phyloP scores from a whole-genome alignment of 1,140 invertebrate genomes.

The Phymastichus coffea region DNA sequence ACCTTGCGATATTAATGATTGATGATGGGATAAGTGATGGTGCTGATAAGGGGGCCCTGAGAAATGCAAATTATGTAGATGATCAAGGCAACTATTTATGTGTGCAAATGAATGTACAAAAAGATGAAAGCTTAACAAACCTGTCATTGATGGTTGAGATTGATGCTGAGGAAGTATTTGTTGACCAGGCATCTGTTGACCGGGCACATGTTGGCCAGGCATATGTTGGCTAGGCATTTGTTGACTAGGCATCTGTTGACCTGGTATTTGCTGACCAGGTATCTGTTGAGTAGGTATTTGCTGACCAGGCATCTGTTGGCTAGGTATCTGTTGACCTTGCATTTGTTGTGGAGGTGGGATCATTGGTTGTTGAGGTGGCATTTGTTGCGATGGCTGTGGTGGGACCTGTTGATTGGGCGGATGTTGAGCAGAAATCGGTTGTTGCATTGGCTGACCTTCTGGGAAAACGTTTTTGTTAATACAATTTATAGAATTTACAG shows the following conservation, averaged over 20 bases:
- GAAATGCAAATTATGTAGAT: constrained; percentile 10
- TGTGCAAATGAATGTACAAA: not conserved
- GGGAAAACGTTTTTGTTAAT: not conserved
- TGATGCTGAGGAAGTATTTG: constrained; percentile 31
- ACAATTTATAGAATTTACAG: not conserved
- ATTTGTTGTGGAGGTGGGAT: constrained; percentile 10
- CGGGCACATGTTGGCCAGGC: constrained; percentile 14
- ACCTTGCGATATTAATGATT: constrained; percentile 27
- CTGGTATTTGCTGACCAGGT: constrained; percentile 15
- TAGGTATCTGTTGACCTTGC: constrained; percentile 6
- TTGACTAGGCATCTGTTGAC: constrained; percentile 2
- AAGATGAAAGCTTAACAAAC: not conserved
- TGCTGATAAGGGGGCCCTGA: constrained; percentile 29
- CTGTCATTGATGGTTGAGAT: constrained; percentile 22
- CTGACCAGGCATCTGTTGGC: constrained; percentile 1
- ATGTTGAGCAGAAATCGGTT: constrained; percentile 7
- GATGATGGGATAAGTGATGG: constrained; percentile 27
- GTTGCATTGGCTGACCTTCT: not conserved
- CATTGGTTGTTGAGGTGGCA: constrained; percentile 14
- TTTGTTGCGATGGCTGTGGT: not conserved
- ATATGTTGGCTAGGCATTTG: constrained; percentile 14
- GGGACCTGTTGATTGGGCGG: constrained; percentile 15
- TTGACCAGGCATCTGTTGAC: constrained; percentile 2
- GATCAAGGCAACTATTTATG: not conserved
- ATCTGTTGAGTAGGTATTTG: constrained; percentile 24